Base-by-base conservation (phyloP, 2,888 invertebrate genomes). In the Cerastoderma edule region DNA sequence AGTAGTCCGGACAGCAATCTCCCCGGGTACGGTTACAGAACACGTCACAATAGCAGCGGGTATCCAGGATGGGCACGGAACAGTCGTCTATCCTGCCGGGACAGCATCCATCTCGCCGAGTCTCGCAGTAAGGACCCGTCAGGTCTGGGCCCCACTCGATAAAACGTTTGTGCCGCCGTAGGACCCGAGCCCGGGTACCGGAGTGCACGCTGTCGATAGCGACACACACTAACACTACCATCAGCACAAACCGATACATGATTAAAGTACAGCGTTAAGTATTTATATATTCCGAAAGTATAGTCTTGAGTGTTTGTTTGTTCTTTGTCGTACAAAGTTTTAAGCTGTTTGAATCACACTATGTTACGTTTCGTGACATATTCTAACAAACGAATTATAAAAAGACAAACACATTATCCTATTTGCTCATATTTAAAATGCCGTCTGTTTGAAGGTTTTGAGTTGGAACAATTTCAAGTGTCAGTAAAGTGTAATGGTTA, bases 1-100 rank as follows among this genome's bases (percentile, higher is more conserved):
- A 95, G 92, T 96, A 99, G 93, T 99, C 99, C 0, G 98, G 98
- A 89, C 98, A 99, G 92, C 98, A 99, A 92, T 98, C 98, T 85
- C 95, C 95, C 24, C 87, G 80, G 3, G 94, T 95, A 39, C 96
- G 93, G 91, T 96, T 96, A 93, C 98, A 98, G 93, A 98, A 98
- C 84, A 96, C 95, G 92, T 99, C 99, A 93, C 99, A 99, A 93
- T 99, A 99, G 93, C 99, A 99, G 53, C 87, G 76, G 0, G 97
- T 97, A 78, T 95, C 97, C 75, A 96, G 93, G 88, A 98, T 97
- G 30, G 95, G 95, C 67, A 95, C 95, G 0, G 97, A 95, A 92
- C 98, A 98, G 24, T 95, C 94, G 92, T 98, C 98, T 82, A 95
- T 94, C 57, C 98, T 94, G 63, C 95, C 95, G 0, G 89, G 89